Percentiles rank a stretch among this genome's conserved stretches.
phyloP scores from a whole-genome alignment of 2,797 vertebrate species.

The Esox lucius region DNA sequence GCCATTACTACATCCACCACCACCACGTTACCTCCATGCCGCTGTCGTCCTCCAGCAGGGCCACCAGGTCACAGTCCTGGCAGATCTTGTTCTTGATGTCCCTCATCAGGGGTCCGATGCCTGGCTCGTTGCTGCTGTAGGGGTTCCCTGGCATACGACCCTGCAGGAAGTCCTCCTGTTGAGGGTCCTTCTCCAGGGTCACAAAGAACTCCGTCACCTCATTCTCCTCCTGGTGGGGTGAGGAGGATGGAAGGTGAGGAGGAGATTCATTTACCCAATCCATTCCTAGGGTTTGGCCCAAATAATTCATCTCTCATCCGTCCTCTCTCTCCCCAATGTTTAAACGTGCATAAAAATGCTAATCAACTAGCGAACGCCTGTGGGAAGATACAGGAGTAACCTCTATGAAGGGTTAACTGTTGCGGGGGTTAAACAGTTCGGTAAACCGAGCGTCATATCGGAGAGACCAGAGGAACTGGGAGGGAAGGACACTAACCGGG shows the following conservation, averaged over 20 bases:
- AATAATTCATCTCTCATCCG: no score
- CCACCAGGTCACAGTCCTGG: slow-evolving; percentile 98
- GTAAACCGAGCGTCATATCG: no score
- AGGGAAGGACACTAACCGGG: slow-evolving; percentile 78
- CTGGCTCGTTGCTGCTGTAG: slow-evolving; percentile 97
- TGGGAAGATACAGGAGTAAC: no score
- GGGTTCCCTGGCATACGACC: slow-evolving; percentile 99
- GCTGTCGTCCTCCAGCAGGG: slow-evolving; percentile 79
- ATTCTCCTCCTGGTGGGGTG: slow-evolving; percentile 89
- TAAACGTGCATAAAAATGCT: no score
- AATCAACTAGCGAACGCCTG: no score
- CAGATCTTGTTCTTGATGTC: slow-evolving; percentile 99
- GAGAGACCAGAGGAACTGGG: no score
- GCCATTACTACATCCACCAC: no score
- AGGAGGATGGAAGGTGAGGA: not conserved
- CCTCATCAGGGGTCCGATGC: slow-evolving; percentile 96
- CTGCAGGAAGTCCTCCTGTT: slow-evolving; percentile 98
- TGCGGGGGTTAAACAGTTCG: no score
- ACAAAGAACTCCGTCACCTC: slow-evolving; percentile 99
- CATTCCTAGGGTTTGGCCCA: no score
- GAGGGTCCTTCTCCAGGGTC: slow-evolving; percentile 97
- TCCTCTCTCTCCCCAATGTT: no score
- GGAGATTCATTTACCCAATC: not conserved
- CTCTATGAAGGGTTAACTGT: no score
- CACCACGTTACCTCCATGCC: slow-evolving; percentile 90